Evolutionary conservation across 2,888 invertebrate genomes (phyloP), one percentile per base, ranked within the genome.

Genomic region (Tholera decimalis): DNA sequence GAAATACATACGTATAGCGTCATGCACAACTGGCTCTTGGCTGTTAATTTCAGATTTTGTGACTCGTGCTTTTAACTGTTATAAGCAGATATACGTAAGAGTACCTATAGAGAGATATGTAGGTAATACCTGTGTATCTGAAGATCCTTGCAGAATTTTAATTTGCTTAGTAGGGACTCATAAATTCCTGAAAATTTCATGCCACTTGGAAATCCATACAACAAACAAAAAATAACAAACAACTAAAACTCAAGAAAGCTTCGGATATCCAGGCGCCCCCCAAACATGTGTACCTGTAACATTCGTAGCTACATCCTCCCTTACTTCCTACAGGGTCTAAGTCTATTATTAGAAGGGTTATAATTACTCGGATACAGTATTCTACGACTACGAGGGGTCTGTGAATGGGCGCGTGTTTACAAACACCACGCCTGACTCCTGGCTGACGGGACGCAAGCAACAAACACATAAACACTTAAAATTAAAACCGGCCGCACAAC

Each of bases 341-440:
- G 22, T 54, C 82, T 82, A 83, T 74, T 73, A 73, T 78, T 82
- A 78, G 83, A 78, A 68, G 61, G 68, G 80, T 83, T 83, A 82
- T 79, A 80, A 82, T 79, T 75, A 75, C 54, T 55, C 43, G 37
- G 60, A 59, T 76, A 67, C 64, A 76, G 72, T 61, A 72, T 69
- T 70, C 68, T 72, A n/a, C n/a, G n/a, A n/a, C n/a, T n/a, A n/a
- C 62, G 73, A 72, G 77, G 80, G 72, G 74, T 77, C 77, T 75
- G 91, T 91, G 92, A 89, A 88, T 88, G 88, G 80, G 80, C 84
- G 88, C 88, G 89, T 94, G 93, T 95, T 95, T 94, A 95, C 94
- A 93, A 95, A 95, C 94, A 94, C 86, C 85, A 86, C 89, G 92
- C 90, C 88, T 89, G 87, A 89, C 86, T 85, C 56, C 66, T 64